Evolutionary conservation across 1,140 invertebrate species (phyloP).

Genomic region (Helicoverpa armigera): DNA sequence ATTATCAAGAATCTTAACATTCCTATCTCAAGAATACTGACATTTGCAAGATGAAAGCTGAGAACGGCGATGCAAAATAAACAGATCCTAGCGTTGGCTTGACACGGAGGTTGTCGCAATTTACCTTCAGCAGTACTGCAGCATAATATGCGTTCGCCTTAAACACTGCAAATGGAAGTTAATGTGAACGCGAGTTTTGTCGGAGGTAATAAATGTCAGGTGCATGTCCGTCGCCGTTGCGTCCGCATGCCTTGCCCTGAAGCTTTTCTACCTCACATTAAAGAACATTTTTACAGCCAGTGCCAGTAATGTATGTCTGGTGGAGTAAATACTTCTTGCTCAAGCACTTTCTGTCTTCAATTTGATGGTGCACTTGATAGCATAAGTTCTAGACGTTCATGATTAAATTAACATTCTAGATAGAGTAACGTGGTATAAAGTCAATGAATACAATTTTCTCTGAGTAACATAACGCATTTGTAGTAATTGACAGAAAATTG

Average conservation of each 20-base stretch:
- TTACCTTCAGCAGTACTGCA: not conserved
- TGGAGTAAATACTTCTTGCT: conserved; percentile 4
- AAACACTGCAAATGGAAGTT: conserved; percentile 38
- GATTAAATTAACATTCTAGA: no score
- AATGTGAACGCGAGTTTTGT: conserved; percentile 43
- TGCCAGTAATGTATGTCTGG: conserved; percentile 23
- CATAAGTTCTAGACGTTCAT: not conserved
- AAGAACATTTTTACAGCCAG: not conserved
- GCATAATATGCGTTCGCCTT: conserved; percentile 24
- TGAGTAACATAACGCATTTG: no score
- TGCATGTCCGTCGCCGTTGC: conserved; percentile 46
- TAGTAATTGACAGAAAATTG: no score
- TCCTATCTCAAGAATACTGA: no score
- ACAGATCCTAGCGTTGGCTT: no score
- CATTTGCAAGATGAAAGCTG: no score
- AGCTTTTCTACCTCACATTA: conserved; percentile 44
- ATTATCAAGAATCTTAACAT: no score
- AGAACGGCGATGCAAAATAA: no score
- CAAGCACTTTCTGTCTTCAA: not conserved
- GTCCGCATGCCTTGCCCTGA: conserved; percentile 15
- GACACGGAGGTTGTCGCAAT: not conserved
- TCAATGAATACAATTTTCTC: no score
- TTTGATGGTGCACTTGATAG: not conserved
- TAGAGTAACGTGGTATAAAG: no score
- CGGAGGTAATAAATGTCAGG: conserved; percentile 56